Conservation (phyloP, 1,140 invertebrate genomes). For the Cotesia vestalis region DNA sequence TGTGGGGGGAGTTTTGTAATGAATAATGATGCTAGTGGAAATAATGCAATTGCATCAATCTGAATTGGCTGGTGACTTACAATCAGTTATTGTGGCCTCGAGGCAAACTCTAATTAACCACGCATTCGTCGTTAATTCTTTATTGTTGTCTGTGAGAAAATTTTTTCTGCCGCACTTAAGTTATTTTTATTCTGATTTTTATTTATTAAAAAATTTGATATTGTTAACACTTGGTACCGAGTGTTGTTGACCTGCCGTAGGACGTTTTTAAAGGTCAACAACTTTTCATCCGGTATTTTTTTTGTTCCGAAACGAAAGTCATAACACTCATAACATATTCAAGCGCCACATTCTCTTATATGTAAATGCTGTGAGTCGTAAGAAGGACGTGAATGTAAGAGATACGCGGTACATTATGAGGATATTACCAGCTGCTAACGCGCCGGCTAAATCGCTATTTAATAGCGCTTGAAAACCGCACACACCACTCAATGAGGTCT, state of each 20-base stretch:
- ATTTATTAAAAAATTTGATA: no score
- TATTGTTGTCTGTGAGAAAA: conserved; percentile 6
- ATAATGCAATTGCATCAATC: conserved; percentile 36
- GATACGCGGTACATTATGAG: conserved; percentile 47
- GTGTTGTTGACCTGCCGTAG: neutral
- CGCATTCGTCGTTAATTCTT: neutral
- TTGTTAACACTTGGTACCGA: neutral
- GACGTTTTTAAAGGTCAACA: conserved; percentile 15
- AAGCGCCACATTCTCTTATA: conserved; percentile 45
- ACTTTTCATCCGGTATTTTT: conserved; percentile 20
- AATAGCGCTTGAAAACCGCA: conserved; percentile 42
- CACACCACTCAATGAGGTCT: neutral
- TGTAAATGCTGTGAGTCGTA: conserved; percentile 51
- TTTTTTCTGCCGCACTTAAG: neutral
- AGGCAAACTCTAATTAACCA: conserved; percentile 39
- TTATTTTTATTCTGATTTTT: neutral
- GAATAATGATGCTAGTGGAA: conserved; percentile 32
- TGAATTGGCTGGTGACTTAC: conserved; percentile 1
- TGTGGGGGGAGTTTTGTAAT: neutral
- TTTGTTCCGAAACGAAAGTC: conserved; percentile 15
- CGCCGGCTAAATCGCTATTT: conserved; percentile 47
- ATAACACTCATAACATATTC: conserved; percentile 29
- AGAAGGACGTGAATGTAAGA: conserved; percentile 46
- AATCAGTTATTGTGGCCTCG: conserved; percentile 36
- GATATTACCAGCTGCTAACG: conserved; percentile 55